A percentile compares a stretch with the other conserved stretches of the same genome.
Conservation (phyloP, 1,140 invertebrate species). For the Bombus confusus region DNA sequence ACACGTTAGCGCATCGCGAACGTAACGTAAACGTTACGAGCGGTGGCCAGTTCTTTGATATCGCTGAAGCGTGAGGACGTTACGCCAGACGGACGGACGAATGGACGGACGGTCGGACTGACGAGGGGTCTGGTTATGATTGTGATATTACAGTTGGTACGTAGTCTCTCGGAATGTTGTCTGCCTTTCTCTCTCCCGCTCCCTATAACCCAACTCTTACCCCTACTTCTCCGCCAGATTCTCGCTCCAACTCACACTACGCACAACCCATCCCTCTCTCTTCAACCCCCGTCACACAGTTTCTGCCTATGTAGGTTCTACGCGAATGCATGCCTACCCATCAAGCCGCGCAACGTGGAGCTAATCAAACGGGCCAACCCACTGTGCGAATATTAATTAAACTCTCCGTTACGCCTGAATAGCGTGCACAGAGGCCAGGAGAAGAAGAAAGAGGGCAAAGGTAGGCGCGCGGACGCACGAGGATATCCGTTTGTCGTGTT, state of each 20-base stretch:
- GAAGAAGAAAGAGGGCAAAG: conserved; percentile 49
- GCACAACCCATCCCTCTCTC: background rate
- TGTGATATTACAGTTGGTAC: conserved; percentile 79
- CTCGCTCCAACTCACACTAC: no score
- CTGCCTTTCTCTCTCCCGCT: conserved; percentile 27
- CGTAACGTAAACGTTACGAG: conserved; percentile 68
- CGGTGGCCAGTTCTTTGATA: conserved; percentile 76
- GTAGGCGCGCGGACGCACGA: conserved; percentile 11
- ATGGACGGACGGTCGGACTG: conserved; percentile 64
- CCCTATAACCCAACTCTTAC: conserved; percentile 17
- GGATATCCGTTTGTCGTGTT: conserved; percentile 46
- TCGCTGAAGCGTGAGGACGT: conserved; percentile 78
- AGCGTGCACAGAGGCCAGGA: conserved; percentile 65
- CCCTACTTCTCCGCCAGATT: conserved; percentile 23
- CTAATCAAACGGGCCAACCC: conserved; percentile 78
- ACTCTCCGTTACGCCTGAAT: conserved; percentile 75
- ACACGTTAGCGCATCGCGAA: conserved; percentile 53
- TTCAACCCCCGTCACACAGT: conserved; percentile 25
- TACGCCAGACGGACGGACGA: conserved; percentile 72
- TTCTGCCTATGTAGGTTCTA: conserved; percentile 64
- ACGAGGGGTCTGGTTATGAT: conserved; percentile 79
- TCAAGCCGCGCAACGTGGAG: conserved; percentile 74
- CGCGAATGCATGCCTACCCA: conserved; percentile 75
- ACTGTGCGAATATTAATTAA: conserved; percentile 79
- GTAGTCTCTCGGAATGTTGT: conserved; percentile 76